Evolutionary conservation across 2,888 invertebrate species (phyloP).

Genomic region (Zeuzera pyrina): DNA sequence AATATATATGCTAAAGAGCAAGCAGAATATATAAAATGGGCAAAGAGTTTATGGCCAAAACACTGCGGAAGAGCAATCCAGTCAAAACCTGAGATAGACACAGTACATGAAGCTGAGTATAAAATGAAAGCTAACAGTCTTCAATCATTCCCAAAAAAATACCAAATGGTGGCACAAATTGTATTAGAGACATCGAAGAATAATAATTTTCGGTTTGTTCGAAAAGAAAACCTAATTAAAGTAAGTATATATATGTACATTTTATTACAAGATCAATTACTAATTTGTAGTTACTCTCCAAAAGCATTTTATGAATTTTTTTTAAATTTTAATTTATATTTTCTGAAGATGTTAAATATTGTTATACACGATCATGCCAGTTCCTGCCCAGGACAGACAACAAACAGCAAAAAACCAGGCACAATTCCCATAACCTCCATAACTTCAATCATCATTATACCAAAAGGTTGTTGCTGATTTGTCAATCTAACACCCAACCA

Average conservation of each 20-base stretch:
- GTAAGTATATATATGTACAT: conserved; percentile 29
- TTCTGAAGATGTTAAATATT: too few relatives aligned
- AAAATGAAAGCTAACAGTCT: conserved; percentile 30
- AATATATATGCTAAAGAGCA: conserved; percentile 42
- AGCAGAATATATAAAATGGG: conserved; percentile 49
- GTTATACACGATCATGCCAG: too few relatives aligned
- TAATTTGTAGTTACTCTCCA: not conserved
- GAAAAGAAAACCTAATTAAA: conserved; percentile 30
- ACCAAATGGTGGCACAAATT: conserved; percentile 45
- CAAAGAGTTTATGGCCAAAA: conserved; percentile 36
- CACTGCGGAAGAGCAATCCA: conserved; percentile 44
- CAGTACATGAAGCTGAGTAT: conserved; percentile 45
- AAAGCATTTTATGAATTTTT: not conserved
- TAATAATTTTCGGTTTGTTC: conserved; percentile 24
- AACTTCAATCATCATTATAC: too few relatives aligned
- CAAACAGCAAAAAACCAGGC: too few relatives aligned
- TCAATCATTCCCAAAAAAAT: conserved; percentile 33
- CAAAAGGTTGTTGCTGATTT: too few relatives aligned
- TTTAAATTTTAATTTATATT: not conserved
- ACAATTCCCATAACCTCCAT: too few relatives aligned
- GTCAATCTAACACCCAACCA: too few relatives aligned
- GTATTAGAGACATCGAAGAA: conserved; percentile 23
- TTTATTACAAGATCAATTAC: not conserved
- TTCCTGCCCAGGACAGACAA: too few relatives aligned
- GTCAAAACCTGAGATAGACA: conserved; percentile 41